Evolutionary conservation across 1,140 invertebrate species (phyloP), one percentile per base, ranked within the genome.

Genomic region (Druon quercuslanigerum): DNA sequence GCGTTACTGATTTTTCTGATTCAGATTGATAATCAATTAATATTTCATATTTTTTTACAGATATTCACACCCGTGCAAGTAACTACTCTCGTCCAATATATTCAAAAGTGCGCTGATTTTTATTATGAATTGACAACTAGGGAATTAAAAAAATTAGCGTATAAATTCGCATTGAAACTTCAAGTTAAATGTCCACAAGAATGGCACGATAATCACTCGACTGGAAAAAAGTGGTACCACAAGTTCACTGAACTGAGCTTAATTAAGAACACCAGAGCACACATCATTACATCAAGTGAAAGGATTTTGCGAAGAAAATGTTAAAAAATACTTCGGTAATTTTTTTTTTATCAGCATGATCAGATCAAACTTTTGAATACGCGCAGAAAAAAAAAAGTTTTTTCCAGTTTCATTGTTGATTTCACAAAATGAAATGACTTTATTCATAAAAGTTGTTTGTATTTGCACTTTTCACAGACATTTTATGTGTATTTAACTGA

Each of bases 21-120:
- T 71, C n/a, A 71, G 25, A 50, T 71, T 20, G 25, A 72, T 50
- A 50, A 25, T 72, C 19, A 12, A 16, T 72, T 51, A 54, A 54
- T 14, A 19, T 73, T 51, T 54, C 9, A 73, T 25, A 17, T 73
- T 73, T 73, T 73, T 72, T 72, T 25, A 20, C 8, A 73, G 72
- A 14, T 73, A n/a, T 73, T 73, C 19, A 20, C 72, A 5, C 51
- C 50, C 16, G 72, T 12, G 19, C 51, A 73, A 54, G 72, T 56
- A 56, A 33, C 16, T 5, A 16, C 4, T 54, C 72, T 73, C 3
- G 72, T 73, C 16, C 8, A 73, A 17, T 73, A 73, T 25, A 73
- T 73, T 13, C 16, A n/a, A 5, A 56, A 56, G 8, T 73, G 72
- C 50, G 72, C 51, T 73, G 20, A 73, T 33, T 54, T 9, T 14